phyloP scores from a whole-genome alignment of 1,140 invertebrate species.

The Drosophila mauritiana region DNA sequence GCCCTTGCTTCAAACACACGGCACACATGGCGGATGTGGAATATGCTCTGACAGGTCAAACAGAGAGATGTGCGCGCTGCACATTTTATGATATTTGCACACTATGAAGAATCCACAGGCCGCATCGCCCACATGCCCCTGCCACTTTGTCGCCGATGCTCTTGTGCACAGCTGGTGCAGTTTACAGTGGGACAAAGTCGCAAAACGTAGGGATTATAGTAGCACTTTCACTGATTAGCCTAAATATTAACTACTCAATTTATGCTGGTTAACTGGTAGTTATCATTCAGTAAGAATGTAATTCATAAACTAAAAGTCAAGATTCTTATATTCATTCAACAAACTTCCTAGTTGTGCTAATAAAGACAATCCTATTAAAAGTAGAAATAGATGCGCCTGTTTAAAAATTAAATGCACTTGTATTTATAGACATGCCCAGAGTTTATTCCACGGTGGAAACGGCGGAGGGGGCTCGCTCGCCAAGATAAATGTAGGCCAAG shows the following conservation, averaged over 20 bases:
- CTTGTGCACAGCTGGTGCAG: slow-evolving; percentile 38
- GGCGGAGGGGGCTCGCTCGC: slow-evolving; percentile 25
- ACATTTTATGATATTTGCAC: slow-evolving; percentile 49
- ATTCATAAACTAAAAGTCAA: too few species aligned
- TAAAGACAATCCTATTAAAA: neutral
- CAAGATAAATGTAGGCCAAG: slow-evolving; percentile 62
- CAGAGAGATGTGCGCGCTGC: slow-evolving; percentile 28
- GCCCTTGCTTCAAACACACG: slow-evolving; percentile 17
- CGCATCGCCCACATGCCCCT: neutral
- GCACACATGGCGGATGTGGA: slow-evolving; percentile 51
- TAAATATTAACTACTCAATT: too few species aligned
- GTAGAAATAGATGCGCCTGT: neutral
- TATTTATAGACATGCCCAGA: neutral
- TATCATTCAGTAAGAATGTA: too few species aligned
- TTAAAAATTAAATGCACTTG: neutral
- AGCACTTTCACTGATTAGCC: too few species aligned
- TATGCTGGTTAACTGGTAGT: too few species aligned
- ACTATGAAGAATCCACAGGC: slow-evolving; percentile 20
- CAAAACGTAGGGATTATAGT: neutral
- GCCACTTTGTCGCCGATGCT: slow-evolving; percentile 16
- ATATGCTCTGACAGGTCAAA: slow-evolving; percentile 51
- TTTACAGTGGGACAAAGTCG: slow-evolving; percentile 10
- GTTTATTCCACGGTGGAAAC: slow-evolving; percentile 14
- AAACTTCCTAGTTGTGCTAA: too few species aligned
- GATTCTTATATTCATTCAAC: too few species aligned